Percentiles rank a stretch among this genome's conserved stretches.
phyloP scores from a whole-genome alignment of 2,888 invertebrate species.

The Lasioglossum malachurum region DNA sequence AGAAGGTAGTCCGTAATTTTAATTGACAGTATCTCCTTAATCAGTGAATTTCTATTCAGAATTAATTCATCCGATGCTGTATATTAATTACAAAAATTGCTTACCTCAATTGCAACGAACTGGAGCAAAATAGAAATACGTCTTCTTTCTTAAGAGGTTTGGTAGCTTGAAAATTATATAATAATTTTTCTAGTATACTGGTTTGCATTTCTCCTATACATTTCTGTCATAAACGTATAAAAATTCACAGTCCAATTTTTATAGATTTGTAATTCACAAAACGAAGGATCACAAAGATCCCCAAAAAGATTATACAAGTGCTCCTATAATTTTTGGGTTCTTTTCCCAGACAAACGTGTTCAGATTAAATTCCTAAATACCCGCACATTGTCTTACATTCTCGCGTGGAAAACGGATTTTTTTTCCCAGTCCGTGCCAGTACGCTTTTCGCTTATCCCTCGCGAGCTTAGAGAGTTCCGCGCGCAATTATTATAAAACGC shows the following conservation, averaged over 20 bases:
- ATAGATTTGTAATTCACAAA: background rate
- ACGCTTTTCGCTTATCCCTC: background rate
- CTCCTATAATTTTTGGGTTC: background rate
- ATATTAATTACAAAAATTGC: background rate
- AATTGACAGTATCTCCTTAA: background rate
- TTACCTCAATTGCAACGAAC: background rate
- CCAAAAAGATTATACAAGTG: background rate
- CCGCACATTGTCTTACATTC: background rate
- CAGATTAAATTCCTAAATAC: no score
- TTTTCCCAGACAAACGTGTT: no score
- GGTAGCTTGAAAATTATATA: background rate
- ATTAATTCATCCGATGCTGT: background rate
- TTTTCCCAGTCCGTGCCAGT: background rate
- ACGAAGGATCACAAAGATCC: background rate
- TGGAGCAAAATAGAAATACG: no score
- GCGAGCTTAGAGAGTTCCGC: background rate
- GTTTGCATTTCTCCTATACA: no score
- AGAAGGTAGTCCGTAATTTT: background rate
- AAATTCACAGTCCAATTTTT: background rate
- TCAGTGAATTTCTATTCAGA: background rate
- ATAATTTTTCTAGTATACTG: background rate
- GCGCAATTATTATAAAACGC: background rate
- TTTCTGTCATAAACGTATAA: no score
- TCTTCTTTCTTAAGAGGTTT: no score
- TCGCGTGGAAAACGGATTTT: background rate